These are phyloP conservation scores for Onychostoma macrolepis DNA, from an alignment of 2,113 vertebrate species.

Conservation along the genomic window DNA sequence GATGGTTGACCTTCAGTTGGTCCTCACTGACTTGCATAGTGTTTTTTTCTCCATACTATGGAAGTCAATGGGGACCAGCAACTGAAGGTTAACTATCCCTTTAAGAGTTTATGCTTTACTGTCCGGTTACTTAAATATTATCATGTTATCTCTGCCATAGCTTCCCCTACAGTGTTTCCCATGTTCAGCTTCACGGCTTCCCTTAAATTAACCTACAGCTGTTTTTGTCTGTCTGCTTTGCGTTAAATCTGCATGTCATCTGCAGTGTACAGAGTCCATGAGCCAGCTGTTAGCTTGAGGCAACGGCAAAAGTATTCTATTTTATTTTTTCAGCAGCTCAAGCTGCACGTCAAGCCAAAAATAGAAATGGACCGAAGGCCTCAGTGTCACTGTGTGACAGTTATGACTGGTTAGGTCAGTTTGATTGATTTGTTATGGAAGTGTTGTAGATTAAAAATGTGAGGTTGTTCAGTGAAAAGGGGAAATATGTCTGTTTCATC, in stretches of 20 bases:
- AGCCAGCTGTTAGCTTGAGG: background rate
- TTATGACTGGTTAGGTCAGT: background rate
- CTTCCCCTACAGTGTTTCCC: background rate
- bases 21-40: no score
- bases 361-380: background rate
- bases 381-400: background rate
- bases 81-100: no score
- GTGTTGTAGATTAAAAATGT: background rate
- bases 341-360: background rate
- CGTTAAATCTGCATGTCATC: background rate
- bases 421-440: conserved; percentile 9
- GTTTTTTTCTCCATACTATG: no score
- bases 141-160: background rate
- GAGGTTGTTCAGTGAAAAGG: background rate
- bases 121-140: background rate
- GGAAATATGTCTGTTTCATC: background rate
- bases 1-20: no score
- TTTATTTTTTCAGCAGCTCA: background rate
- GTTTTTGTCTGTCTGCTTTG: background rate
- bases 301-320: background rate
- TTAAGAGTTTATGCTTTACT: background rate
- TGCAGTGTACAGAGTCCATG: background rate
- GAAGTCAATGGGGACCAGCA: no score
- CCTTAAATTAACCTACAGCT: background rate
- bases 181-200: background rate